phyloP scores from a whole-genome alignment of 2,113 vertebrate genomes.

The Chloropsis hardwickii region DNA sequence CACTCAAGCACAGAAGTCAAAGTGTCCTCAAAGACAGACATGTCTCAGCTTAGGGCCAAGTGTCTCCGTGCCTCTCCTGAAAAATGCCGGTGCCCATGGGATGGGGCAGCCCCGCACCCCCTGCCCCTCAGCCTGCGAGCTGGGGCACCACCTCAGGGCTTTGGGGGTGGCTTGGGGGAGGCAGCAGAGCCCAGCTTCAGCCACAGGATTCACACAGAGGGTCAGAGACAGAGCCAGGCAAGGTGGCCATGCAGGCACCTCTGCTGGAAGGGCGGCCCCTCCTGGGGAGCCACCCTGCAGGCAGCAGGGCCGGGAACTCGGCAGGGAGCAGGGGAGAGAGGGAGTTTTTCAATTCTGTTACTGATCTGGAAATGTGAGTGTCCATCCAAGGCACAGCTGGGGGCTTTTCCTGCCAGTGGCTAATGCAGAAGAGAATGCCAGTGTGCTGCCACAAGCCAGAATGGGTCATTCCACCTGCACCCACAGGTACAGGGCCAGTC shows the following conservation, averaged over 20 bases:
- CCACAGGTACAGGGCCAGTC: not conserved
- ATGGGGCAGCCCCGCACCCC: not conserved
- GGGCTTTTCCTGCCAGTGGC: not conserved
- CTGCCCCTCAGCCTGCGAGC: not conserved
- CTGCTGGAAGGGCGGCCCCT: not conserved
- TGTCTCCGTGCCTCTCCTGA: not conserved
- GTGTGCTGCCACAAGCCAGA: not conserved
- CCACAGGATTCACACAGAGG: not conserved
- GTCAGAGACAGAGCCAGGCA: not conserved
- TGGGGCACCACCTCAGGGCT: not conserved
- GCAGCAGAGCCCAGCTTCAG: not conserved
- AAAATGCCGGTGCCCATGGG: not conserved
- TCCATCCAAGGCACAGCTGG: constrained; percentile 36
- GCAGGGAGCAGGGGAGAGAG: not conserved
- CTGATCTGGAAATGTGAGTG: not conserved
- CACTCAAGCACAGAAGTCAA: not conserved
- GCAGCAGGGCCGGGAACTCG: not conserved
- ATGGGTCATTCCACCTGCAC: not conserved
- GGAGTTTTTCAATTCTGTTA: not conserved
- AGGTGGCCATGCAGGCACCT: fast-evolving
- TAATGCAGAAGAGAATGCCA: not conserved
- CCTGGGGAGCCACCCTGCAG: not conserved
- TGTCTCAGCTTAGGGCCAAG: not conserved
- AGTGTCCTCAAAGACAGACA: not conserved
- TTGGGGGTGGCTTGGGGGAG: not conserved